A percentile compares a stretch with the other conserved stretches of the same genome.
Evolutionary conservation across 2,888 invertebrate genomes (phyloP).

Genomic region (Trachelus troglodyta): DNA sequence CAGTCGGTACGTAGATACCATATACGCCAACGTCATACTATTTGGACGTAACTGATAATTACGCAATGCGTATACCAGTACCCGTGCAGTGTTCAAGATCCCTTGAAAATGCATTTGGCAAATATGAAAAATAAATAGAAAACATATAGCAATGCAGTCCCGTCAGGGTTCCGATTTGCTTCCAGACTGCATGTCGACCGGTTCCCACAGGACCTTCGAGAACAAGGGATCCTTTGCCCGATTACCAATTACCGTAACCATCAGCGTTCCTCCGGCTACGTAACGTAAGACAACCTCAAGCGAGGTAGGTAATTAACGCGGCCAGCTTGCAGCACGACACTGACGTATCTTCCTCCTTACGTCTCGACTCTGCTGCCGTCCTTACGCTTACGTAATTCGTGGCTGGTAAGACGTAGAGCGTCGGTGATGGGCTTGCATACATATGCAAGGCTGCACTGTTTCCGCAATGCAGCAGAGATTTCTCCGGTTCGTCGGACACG

Average conservation of each 20-base stretch:
- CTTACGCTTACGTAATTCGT: conserved; percentile 47
- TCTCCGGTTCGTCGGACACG: background rate
- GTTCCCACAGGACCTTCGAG: background rate
- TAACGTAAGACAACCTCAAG: conserved; percentile 25
- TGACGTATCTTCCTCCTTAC: conserved; percentile 59
- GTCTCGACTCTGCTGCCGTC: background rate
- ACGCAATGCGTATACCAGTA: conserved; percentile 31
- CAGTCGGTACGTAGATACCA: conserved; percentile 25
- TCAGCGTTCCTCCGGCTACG: conserved; percentile 47
- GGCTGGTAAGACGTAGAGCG: conserved; percentile 48
- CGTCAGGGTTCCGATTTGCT: background rate
- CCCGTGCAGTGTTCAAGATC: background rate
- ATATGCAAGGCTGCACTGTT: conserved; percentile 22
- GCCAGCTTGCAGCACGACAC: conserved; percentile 56
- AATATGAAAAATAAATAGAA: background rate
- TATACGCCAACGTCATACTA: conserved; percentile 37
- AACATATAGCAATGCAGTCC: background rate
- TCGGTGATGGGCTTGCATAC: conserved; percentile 19
- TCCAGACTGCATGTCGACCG: background rate
- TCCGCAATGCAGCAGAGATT: conserved; percentile 18
- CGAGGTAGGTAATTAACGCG: conserved; percentile 57
- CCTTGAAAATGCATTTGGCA: background rate
- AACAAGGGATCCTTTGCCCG: conserved; percentile 25
- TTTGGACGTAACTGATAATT: conserved; percentile 59
- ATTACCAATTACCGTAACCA: conserved; percentile 52